Conservation (phyloP, 1,140 invertebrate genomes). For the Copidosoma floridanum region DNA sequence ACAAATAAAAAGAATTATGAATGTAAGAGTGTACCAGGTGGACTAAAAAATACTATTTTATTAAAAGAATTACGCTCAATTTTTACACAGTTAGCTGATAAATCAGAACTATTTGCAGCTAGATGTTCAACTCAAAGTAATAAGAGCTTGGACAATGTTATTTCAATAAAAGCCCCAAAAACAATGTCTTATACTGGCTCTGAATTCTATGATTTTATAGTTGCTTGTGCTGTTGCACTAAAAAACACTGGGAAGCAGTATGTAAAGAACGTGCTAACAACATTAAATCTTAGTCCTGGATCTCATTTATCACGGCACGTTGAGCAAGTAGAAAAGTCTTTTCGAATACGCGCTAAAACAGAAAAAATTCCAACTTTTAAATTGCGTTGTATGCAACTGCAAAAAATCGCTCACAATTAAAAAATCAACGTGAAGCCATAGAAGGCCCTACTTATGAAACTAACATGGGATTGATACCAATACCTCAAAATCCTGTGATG, state of each 20-base stretch:
- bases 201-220: slow-evolving; percentile 19
- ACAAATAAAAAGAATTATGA: slow-evolving; percentile 16
- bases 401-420: slow-evolving; percentile 1
- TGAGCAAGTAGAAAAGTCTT: not conserved
- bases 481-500: not conserved
- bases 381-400: not conserved
- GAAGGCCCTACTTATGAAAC: slow-evolving; percentile 15
- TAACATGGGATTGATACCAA: slow-evolving; percentile 15
- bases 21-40: not conserved
- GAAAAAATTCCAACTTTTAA: slow-evolving; percentile 6
- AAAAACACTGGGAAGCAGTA: slow-evolving; percentile 22
- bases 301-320: slow-evolving; percentile 14
- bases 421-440: slow-evolving; percentile 10
- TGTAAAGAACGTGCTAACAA: slow-evolving; percentile 5
- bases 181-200: slow-evolving; percentile 10
- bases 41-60: slow-evolving; percentile 4
- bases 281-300: slow-evolving; percentile 19
- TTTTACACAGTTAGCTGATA: not conserved
- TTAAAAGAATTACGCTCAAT: not conserved
- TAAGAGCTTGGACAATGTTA: slow-evolving; percentile 23
- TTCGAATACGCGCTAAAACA: not conserved
- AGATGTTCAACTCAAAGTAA: slow-evolving; percentile 22
- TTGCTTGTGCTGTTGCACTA: slow-evolving; percentile 9
- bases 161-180: slow-evolving; percentile 22
- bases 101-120: slow-evolving; percentile 2